A percentile compares a stretch with the other conserved stretches of the same genome.
phyloP scores from a whole-genome alignment of 2,113 vertebrate species.

The Pangasianodon hypophthalmus region DNA sequence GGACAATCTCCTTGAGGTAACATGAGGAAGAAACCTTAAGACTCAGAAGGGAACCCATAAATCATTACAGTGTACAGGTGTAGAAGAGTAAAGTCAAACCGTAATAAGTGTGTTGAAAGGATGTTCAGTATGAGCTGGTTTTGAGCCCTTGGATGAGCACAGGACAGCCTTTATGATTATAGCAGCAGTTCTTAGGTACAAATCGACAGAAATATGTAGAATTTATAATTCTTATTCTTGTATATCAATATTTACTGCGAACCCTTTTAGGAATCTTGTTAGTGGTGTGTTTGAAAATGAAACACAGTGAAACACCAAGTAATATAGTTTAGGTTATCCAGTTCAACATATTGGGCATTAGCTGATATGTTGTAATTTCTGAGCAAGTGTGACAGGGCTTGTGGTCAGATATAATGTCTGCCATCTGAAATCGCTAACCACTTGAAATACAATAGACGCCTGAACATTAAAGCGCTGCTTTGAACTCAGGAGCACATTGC shows the following conservation, averaged over 20 bases:
- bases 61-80: background rate
- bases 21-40: background rate
- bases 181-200: background rate
- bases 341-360: slow-evolving; percentile 19
- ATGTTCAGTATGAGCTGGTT: background rate
- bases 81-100: background rate
- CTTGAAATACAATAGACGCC: slow-evolving; percentile 23
- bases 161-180: background rate
- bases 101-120: background rate
- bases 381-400: slow-evolving; percentile 30
- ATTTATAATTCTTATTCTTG: background rate
- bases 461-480: background rate
- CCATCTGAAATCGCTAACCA: slow-evolving; percentile 34
- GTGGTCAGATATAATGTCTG: slow-evolving; percentile 30
- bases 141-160: no score
- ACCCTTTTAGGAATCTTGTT: background rate
- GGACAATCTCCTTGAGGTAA: background rate
- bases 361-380: slow-evolving; percentile 17
- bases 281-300: background rate
- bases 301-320: background rate
- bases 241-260: background rate
- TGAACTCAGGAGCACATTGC: background rate
- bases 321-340: background rate
- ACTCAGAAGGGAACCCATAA: background rate
- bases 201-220: background rate